Base-by-base conservation (phyloP, 2,888 invertebrate genomes). In the Quadriops clusia region DNA sequence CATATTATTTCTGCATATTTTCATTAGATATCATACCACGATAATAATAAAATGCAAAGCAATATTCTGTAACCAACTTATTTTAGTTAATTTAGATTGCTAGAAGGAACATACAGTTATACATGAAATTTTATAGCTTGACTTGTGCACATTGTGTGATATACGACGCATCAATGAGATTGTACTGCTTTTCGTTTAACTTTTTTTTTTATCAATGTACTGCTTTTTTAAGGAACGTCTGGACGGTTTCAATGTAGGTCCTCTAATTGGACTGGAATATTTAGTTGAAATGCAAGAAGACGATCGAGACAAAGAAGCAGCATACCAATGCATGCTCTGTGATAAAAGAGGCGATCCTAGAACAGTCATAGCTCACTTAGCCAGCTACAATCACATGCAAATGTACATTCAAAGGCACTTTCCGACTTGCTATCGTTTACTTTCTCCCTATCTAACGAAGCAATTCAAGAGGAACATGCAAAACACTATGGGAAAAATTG, bases 291-390 rank as follows among this genome's bases (percentile, higher is more conserved):
- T 84, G 44, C 64, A 69, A 17, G 71, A 77, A 29, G 72, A 74
- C 48, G 60, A 73, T 45, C 60, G 66, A 5, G 72, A 72, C 39
- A 67, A 70, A 49, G 82, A 82, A 55, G 80, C 83, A 1, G 61
- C 70, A 28, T 86, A 86, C 58, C 65, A 76, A 28, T 87, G 86
- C 60, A 68, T 79, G 42, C 63, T 86, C 37, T 87, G 86, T 57
- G 72, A 74, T 48, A 85, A 83, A 57, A 75, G 77, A 43, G 83
- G 84, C 20, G 80, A 83, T 53, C 78, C 77, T 14, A 70, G 80
- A 24, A 82, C 81, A 28, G 81, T 85, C 42, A 66, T 85, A 56
- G 74, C 76, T 40, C 86, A 86, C 56, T 67, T 85, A 51, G 75
- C 77, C 11, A 81, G 83, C 53, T 77, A 75, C 56, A 76, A 77